Percentiles rank a stretch among this genome's conserved stretches.
These are phyloP conservation scores for Drosophila mettleri DNA, from an alignment of 2,888 invertebrate species.

Conservation along the genomic window DNA sequence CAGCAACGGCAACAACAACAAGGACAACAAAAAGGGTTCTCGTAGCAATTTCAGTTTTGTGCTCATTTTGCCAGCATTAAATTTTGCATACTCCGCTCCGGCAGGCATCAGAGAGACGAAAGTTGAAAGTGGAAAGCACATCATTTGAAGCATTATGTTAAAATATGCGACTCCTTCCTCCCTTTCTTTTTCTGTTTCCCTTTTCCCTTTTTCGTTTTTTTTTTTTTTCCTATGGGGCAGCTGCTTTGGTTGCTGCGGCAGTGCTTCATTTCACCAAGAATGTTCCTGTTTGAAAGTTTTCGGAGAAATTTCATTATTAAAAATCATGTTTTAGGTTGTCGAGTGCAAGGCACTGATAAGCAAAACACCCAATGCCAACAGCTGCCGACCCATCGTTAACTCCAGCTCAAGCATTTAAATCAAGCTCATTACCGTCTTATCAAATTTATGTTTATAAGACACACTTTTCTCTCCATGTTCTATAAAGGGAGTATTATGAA, in stretches of 20 bases:
- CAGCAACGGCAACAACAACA: conserved; percentile 32
- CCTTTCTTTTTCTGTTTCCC: conserved; percentile 24
- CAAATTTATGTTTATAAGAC: conserved; percentile 42
- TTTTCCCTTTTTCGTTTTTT: no score
- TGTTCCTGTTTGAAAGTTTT: conserved; percentile 55
- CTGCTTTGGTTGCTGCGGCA: conserved; percentile 4
- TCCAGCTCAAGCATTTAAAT: conserved; percentile 52
- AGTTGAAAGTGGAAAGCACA: conserved; percentile 56
- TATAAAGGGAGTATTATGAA: neutral
- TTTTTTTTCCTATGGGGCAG: conserved; percentile 19
- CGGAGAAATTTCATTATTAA: conserved; percentile 67
- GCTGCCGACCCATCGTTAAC: conserved; percentile 37
- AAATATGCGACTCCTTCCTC: conserved; percentile 65
- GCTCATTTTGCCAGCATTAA: conserved; percentile 74
- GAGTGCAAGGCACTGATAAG: conserved; percentile 70
- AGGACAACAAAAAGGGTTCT: conserved; percentile 62
- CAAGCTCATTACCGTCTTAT: conserved; percentile 50
- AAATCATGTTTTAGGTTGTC: conserved; percentile 57
- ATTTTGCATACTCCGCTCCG: conserved; percentile 63
- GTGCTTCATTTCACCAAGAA: conserved; percentile 50
- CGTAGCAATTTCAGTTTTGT: conserved; percentile 65
- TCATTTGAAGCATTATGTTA: conserved; percentile 77
- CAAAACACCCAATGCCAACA: conserved; percentile 17
- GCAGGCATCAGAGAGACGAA: conserved; percentile 29
- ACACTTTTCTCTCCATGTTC: neutral